Evolutionary conservation across 2,888 invertebrate genomes (phyloP), one percentile per base, ranked within the genome.

Genomic region (Minunthozetes semirufus): DNA sequence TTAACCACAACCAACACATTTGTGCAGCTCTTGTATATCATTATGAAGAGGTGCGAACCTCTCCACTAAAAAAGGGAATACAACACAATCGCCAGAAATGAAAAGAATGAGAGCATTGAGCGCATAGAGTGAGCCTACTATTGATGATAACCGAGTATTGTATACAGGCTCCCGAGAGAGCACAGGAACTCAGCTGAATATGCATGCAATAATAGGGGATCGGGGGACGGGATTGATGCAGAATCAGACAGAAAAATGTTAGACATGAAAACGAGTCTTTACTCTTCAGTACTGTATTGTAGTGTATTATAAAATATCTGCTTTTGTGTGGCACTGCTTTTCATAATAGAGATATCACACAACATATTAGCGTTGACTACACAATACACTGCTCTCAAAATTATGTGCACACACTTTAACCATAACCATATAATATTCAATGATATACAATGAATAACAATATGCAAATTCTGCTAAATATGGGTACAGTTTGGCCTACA

Each of bases 161-260:
- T 42, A 68, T 68, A 11, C 19, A 68, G 42, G 22, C 68, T 68
- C 68, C 42, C 68, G 42, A 22, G 68, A 68, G 68, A 68, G 68
- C 42, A 38, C 42, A 38, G 68, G 38, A 68, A 68, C 42, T 68
- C 42, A 42, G 19, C 68, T 46, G 68, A 68, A 68, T 68, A 68
- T 68, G 68, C 42, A 68, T 68, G 42, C 68, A 68, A 68, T 68
- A 68, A 68, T 42, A 68, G 42, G 68, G 68, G 68, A 68, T n/a
- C 42, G 68, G 68, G 68, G 68, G n/a, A 42, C 17, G 4, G 68
- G 2, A 4, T 19, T 9, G 33, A 56, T 56, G 2, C 19, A 17
- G 56, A 63, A 63, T 63, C n/a, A 29, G 46, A 25, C 68, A 42
- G 42, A 68, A 66, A 29, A 68, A 68, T 68, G 68, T 68, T 68